These are phyloP conservation scores for Pseudomyrmex concolor DNA, from an alignment of 1,140 invertebrate genomes.

Conservation along the genomic window DNA sequence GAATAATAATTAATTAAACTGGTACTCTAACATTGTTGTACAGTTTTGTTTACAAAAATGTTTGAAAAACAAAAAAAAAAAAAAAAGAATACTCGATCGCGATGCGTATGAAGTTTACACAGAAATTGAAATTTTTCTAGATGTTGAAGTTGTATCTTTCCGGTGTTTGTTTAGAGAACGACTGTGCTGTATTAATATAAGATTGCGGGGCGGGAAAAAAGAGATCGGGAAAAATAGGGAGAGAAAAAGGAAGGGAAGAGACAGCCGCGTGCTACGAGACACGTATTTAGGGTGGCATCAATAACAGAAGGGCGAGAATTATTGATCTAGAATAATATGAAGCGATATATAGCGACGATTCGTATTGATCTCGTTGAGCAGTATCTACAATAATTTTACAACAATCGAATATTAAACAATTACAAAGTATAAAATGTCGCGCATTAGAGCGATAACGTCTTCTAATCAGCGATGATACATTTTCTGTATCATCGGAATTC, in stretches of 20 bases:
- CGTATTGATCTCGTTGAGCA: background rate
- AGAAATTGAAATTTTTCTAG: background rate
- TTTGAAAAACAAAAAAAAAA: too few relatives aligned
- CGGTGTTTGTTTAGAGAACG: background rate
- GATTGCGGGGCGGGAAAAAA: background rate
- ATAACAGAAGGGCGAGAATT: conserved; percentile 41
- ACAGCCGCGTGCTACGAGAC: background rate
- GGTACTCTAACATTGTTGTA: too few relatives aligned
- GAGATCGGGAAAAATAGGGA: background rate
- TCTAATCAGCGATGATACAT: background rate
- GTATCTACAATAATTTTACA: background rate
- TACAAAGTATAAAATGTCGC: background rate
- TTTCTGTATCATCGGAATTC: background rate
- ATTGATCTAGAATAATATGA: conserved; percentile 52
- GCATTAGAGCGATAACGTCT: background rate
- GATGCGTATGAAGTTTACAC: background rate
- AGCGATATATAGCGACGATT: background rate
- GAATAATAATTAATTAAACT: too few relatives aligned
- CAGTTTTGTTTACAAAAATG: background rate
- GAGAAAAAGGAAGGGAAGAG: background rate
- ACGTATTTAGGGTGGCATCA: conserved; percentile 36
- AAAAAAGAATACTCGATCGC: background rate
- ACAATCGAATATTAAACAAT: background rate
- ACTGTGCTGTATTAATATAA: background rate
- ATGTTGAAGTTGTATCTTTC: background rate